Evolutionary conservation across 1,140 invertebrate genomes (phyloP).

Genomic region (Solenopsis invicta): DNA sequence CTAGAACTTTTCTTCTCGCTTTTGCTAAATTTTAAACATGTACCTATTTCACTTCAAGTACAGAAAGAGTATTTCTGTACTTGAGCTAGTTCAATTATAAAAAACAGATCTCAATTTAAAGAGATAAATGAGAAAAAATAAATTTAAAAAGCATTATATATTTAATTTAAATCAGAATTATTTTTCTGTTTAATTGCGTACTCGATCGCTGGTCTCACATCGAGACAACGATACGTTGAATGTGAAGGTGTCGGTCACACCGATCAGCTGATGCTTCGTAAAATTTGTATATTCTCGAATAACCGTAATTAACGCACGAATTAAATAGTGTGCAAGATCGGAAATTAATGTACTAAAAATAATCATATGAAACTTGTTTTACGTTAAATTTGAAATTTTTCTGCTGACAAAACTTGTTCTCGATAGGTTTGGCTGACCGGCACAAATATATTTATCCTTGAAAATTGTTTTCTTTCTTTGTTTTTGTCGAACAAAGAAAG

Average conservation of each 20-base stretch:
- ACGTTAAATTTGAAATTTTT: neutral
- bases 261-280: neutral
- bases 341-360: neutral
- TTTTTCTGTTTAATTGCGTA: neutral
- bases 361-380: neutral
- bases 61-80: too few species aligned
- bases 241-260: neutral
- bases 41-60: too few species aligned
- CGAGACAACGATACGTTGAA: neutral
- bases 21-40: too few species aligned
- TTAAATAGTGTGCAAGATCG: neutral
- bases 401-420: neutral
- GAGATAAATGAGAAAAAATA: too few species aligned
- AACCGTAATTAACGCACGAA: too few species aligned
- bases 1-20: too few species aligned
- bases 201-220: neutral
- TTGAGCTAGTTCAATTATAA: too few species aligned
- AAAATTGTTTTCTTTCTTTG: neutral
- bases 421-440: neutral
- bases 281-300: neutral
- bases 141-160: too few species aligned
- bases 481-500: neutral
- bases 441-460: neutral
- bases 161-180: neutral
- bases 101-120: too few species aligned